Conservation (phyloP, 2,797 vertebrate genomes). For the Zalophus californianus region DNA sequence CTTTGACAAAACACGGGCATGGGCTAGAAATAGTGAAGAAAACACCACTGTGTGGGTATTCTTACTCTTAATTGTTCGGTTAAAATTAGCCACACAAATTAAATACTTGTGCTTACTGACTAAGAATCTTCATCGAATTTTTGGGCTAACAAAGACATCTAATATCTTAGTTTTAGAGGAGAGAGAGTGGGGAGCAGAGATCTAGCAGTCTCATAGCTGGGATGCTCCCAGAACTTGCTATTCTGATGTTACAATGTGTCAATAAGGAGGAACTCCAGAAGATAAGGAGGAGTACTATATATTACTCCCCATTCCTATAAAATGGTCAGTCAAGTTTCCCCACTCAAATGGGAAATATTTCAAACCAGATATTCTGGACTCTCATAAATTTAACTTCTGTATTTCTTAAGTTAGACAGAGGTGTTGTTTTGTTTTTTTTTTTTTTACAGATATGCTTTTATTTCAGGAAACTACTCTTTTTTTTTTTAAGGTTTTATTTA, state of each 20-base stretch:
- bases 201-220: neutral
- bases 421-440: too few species aligned
- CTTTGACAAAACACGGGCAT: neutral
- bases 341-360: neutral
- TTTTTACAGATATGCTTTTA: too few species aligned
- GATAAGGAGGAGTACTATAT: neutral
- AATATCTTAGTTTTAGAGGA: constrained; percentile 41
- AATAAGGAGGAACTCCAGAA: neutral
- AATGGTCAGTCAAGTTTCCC: neutral
- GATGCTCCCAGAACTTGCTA: neutral
- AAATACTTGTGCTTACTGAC: neutral
- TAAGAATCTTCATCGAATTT: neutral
- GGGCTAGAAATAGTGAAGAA: neutral
- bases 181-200: neutral
- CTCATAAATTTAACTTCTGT: neutral
- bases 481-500: too few species aligned
- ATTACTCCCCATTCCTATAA: neutral
- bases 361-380: neutral
- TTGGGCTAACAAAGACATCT: neutral
- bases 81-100: constrained; percentile 37
- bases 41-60: neutral
- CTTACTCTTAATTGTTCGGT: neutral
- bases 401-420: constrained; percentile 31
- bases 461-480: too few species aligned
- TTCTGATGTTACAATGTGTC: neutral